Evolutionary conservation across 2,888 invertebrate species (phyloP).

Genomic region (Copidosoma aretas): DNA sequence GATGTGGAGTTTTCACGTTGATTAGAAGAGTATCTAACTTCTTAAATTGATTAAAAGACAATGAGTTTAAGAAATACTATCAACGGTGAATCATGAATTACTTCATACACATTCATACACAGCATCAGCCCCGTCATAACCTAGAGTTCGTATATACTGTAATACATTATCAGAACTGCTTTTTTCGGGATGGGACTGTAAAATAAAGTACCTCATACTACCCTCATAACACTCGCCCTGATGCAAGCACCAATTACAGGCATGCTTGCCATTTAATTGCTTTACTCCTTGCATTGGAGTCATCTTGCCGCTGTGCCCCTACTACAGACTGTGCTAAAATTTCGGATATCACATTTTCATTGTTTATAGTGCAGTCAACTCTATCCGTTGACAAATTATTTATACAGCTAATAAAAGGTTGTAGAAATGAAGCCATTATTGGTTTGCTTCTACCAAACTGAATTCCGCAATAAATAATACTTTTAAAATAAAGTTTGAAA

Average conservation of each 20-base stretch:
- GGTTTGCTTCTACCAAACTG: slow-evolving; percentile 37
- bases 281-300: slow-evolving; percentile 26
- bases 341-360: slow-evolving; percentile 11
- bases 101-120: slow-evolving; percentile 11
- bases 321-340: slow-evolving; percentile 20
- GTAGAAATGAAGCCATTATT: slow-evolving; percentile 34
- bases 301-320: slow-evolving; percentile 35
- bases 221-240: slow-evolving; percentile 24
- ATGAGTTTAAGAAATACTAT: neutral
- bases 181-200: neutral
- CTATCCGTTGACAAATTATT: slow-evolving; percentile 29
- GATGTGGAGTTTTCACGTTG: too few relatives aligned
- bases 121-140: neutral
- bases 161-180: slow-evolving; percentile 23
- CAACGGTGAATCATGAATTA: slow-evolving; percentile 16
- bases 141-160: neutral
- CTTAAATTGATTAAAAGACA: too few relatives aligned
- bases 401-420: slow-evolving; percentile 29
- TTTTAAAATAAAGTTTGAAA: slow-evolving; percentile 14
- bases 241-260: slow-evolving; percentile 34
- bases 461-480: slow-evolving; percentile 23
- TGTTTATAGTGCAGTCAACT: slow-evolving; percentile 27
- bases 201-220: slow-evolving; percentile 34
- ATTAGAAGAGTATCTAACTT: too few relatives aligned
- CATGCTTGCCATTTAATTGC: slow-evolving; percentile 35